A percentile compares a stretch with the other conserved stretches of the same genome.
These are phyloP conservation scores for Luperina testacea DNA, from an alignment of 2,888 invertebrate species.

Conservation along the genomic window DNA sequence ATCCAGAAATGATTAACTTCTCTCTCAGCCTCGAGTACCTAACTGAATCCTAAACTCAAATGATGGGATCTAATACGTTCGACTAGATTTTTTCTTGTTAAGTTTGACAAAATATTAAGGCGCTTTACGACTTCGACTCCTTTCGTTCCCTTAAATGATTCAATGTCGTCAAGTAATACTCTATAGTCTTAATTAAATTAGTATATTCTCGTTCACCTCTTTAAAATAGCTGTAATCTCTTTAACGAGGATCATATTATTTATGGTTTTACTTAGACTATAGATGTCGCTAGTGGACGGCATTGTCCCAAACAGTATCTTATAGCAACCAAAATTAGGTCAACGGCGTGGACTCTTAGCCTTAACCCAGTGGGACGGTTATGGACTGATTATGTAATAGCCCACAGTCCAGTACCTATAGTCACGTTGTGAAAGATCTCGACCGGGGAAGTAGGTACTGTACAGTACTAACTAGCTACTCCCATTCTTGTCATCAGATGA, in stretches of 20 bases:
- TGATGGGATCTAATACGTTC: neutral
- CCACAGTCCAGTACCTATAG: neutral
- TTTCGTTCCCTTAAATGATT: neutral
- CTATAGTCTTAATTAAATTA: neutral
- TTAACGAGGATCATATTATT: neutral
- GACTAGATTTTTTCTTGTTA: neutral
- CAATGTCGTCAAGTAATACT: neutral
- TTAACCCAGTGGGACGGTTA: neutral
- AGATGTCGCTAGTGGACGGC: slow-evolving; percentile 12
- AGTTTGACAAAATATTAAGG: neutral
- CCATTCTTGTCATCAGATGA: neutral
- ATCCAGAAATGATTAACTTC: slow-evolving; percentile 1
- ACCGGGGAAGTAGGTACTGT: neutral
- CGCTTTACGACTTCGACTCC: neutral
- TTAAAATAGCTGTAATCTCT: neutral
- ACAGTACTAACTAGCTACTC: neutral
- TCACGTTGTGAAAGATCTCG: neutral
- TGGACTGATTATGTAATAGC: too few species aligned
- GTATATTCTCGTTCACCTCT: neutral
- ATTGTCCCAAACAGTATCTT: slow-evolving; percentile 3
- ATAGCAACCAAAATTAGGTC: neutral
- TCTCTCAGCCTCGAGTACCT: neutral
- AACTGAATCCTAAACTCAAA: neutral
- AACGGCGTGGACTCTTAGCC: neutral
- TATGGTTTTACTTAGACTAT: neutral